Base-by-base conservation (phyloP, 2,888 invertebrate species). In the Andrena haemorrhoa region DNA sequence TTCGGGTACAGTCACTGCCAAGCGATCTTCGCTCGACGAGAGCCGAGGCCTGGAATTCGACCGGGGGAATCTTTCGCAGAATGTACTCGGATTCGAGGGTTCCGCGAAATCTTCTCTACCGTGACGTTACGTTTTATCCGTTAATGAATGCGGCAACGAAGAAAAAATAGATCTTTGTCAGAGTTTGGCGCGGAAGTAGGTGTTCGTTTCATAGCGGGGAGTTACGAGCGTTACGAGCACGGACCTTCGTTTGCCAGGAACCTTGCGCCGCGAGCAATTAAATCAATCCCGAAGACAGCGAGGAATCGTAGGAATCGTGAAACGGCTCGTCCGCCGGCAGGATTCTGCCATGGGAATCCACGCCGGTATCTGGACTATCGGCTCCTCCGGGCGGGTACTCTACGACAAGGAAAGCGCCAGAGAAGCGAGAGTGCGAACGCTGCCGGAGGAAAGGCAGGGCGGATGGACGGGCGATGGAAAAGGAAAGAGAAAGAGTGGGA, bases 1-100 rank as follows among this genome's bases (percentile, higher is more conserved):
- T 92, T 92, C 88, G 89, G 88, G 91, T 92, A 91, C 92, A 91
- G 91, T 92, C 92, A 33, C 82, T 53, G 63, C 80, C 60, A 90
- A 70, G 88, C 58, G 47, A 7, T 47, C 12, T 20, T 7, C 51
- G 53, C n/a, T 58, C 41, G 72, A 10, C 41, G 72, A 10, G 53
- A 35, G 26, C 12, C 60, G 41, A 60, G 16, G 63, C 23, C 8
- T 63, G 61, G 47, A 71, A 72, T 49, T 68, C 35, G 35, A 33
- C 26, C 63, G 49, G 23, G 53, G 29, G 56, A 56, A 56, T 56
- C 10, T 31, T 10, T 51, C 58, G 23, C 64, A 7, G 65, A 56
- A 26, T 56, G 26, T 26, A 56, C 56, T 3, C 56, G 41, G 41
- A 56, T 56, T 56, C 56, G 23, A 20, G 23, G 23, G 56, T 23